These are phyloP conservation scores for Anthopleura sola DNA, from an alignment of 64 coral and sea anemone species.

Conservation along the genomic window DNA sequence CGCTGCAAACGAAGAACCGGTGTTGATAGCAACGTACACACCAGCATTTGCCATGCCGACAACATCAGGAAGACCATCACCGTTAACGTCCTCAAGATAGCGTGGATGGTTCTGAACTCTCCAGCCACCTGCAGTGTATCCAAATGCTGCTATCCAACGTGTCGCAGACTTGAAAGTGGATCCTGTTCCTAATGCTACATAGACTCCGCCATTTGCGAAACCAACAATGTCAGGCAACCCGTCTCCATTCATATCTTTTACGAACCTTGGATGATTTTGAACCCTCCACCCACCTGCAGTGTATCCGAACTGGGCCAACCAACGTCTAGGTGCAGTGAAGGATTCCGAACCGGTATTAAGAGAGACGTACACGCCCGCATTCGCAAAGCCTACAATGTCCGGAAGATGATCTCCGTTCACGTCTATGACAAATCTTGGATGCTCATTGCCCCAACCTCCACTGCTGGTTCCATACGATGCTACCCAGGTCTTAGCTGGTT, in stretches of 20 bases:
- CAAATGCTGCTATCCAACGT: conserved; percentile 12
- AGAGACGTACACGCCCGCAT: not conserved
- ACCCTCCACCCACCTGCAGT: conserved; percentile 18
- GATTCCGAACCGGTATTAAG: not conserved
- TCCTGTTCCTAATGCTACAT: not conserved
- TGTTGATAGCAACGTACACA: not conserved
- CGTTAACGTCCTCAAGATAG: conserved; percentile 7
- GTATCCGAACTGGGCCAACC: conserved; percentile 4
- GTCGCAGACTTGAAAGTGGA: not conserved
- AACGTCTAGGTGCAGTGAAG: not conserved
- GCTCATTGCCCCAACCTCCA: conserved; percentile 4
- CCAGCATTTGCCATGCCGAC: conserved; percentile 18
- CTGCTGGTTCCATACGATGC: not conserved
- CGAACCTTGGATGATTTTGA: conserved; percentile 1
- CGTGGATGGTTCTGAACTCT: conserved; percentile 7
- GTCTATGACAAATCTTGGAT: conserved; percentile 21
- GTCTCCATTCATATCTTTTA: conserved; percentile 33
- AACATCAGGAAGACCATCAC: conserved; percentile 29
- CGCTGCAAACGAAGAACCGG: not conserved
- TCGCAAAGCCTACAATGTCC: conserved; percentile 27
- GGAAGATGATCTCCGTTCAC: conserved; percentile 29
- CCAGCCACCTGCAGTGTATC: not conserved
- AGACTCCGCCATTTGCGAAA: conserved; percentile 17
- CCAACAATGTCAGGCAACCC: conserved; percentile 28
- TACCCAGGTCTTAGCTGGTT: conserved; percentile 6